A percentile compares a stretch with the other conserved stretches of the same genome.
Conservation (phyloP, 2,113 vertebrate genomes). For the Lagopus leucura region DNA sequence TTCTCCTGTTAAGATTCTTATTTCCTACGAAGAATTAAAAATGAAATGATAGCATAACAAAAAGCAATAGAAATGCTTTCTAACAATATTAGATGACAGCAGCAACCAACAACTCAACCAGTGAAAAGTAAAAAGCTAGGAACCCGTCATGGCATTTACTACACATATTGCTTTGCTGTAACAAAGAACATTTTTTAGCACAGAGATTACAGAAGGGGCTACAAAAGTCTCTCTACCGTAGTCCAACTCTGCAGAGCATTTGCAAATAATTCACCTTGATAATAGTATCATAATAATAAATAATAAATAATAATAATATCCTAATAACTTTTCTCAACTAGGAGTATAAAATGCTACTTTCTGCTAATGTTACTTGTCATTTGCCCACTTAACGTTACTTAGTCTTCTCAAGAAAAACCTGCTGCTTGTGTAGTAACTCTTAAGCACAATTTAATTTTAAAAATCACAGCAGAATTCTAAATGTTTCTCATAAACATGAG, state of each 20-base stretch:
- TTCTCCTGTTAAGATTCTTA: background rate
- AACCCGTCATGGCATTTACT: background rate
- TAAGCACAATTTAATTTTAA: background rate
- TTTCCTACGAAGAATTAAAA: background rate
- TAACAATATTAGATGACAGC: constrained; percentile 4
- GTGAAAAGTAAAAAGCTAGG: background rate
- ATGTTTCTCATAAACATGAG: background rate
- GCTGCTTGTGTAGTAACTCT: background rate
- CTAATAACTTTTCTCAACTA: background rate
- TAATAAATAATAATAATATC: too few species aligned
- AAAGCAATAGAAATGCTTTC: background rate
- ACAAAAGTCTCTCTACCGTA: background rate
- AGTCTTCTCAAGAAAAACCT: background rate
- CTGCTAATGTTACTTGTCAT: background rate
- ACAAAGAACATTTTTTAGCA: background rate
- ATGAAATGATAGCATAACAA: constrained; percentile 16
- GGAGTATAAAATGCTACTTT: background rate
- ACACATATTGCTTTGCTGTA: background rate
- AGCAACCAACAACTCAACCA: constrained; percentile 25
- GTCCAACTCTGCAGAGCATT: background rate
- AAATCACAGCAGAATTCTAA: background rate
- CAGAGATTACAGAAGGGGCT: background rate
- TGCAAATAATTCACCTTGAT: constrained; percentile 1
- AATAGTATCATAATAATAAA: too few species aligned
- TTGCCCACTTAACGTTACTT: background rate